phyloP scores from a whole-genome alignment of 1,140 invertebrate genomes.

The Trigoniulus corallinus region DNA sequence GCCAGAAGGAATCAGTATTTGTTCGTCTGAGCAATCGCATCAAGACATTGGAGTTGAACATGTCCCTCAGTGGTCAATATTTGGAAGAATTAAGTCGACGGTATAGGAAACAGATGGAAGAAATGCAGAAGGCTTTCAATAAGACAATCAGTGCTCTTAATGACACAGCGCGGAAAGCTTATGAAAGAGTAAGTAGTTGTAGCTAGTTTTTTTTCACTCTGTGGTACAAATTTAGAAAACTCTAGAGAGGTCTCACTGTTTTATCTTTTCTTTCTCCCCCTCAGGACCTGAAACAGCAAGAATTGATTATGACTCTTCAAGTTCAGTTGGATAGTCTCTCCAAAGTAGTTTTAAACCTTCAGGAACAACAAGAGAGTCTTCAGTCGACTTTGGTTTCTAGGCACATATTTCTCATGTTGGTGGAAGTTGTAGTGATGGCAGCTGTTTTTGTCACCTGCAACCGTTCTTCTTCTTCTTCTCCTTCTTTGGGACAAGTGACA shows the following conservation, averaged over 20 bases:
- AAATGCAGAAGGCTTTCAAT: constrained; percentile 71
- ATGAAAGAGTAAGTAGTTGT: constrained; percentile 46
- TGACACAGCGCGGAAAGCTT: constrained; percentile 49
- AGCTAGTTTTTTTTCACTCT: constrained; percentile 33
- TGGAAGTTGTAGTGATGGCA: constrained; percentile 33
- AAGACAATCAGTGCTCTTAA: constrained; percentile 55
- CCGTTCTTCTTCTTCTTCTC: too few species aligned
- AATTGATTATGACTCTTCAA: constrained; percentile 22
- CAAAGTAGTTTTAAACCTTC: constrained; percentile 22
- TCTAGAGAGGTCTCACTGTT: not conserved
- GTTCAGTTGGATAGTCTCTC: constrained; percentile 12
- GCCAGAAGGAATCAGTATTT: constrained; percentile 86
- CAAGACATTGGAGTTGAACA: constrained; percentile 86
- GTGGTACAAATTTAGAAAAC: not conserved
- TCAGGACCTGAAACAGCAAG: constrained; percentile 30
- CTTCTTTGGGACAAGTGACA: too few species aligned
- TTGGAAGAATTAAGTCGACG: constrained; percentile 81
- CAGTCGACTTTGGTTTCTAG: constrained; percentile 25
- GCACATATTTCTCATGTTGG: constrained; percentile 31
- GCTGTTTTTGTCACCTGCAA: constrained; percentile 31
- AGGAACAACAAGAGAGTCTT: constrained; percentile 11
- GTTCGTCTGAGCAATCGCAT: constrained; percentile 86
- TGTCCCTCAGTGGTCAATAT: constrained; percentile 88
- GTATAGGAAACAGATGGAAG: constrained; percentile 92
- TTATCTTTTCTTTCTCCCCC: not conserved